Evolutionary conservation across 35 echinoderm and acorn worm genomes (phyloP), one percentile per base, ranked within the genome.

Genomic region (Ptychodera flava): DNA sequence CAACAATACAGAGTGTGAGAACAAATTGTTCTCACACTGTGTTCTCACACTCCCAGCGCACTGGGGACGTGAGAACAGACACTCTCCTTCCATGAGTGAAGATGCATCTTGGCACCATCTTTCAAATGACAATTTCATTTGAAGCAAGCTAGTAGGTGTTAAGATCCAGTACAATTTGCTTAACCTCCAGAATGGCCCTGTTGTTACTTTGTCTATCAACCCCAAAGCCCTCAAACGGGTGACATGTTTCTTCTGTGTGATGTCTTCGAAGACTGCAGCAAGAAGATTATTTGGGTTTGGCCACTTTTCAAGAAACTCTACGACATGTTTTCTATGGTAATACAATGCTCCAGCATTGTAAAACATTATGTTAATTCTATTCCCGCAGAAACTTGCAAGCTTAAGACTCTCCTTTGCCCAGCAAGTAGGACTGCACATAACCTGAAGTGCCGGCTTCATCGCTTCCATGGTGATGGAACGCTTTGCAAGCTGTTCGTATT

Each of bases 331-430:
- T 77, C 32, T 28, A 12, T 91, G 37, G 82, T 80, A 33, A 77
- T 85, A 91, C 32, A 94, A 85, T 31, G 89, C 93, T 16, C 89
- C 93, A 16, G 81, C 89, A 88, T 94, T 94, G 77, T 94, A 86
- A 37, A 91, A 94, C 14, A 94, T 29, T 28, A 94, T 91, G 37
- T 94, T 91, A 37, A 94, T 85, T 38, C 93, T 87, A 45, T 94
- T 94, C 0, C 93, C 89, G 28, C 35, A 88, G 32, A 91, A 94
- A 85, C 33, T 86, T 89, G 22, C 91, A 45, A 32, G 89, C 12
- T n/a, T 31, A 15, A 22, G 32, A 30, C 77, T 88, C 83, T 89
- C 82, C 31, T 82, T 89, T 1, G 75, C 82, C 16, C 82, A 34
- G 1, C 89, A 87, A 30, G 79, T 37, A 88, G 30, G 35, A 16